Evolutionary conservation across 2,888 invertebrate genomes (phyloP), one percentile per base, ranked within the genome.

Genomic region (Labia minor): DNA sequence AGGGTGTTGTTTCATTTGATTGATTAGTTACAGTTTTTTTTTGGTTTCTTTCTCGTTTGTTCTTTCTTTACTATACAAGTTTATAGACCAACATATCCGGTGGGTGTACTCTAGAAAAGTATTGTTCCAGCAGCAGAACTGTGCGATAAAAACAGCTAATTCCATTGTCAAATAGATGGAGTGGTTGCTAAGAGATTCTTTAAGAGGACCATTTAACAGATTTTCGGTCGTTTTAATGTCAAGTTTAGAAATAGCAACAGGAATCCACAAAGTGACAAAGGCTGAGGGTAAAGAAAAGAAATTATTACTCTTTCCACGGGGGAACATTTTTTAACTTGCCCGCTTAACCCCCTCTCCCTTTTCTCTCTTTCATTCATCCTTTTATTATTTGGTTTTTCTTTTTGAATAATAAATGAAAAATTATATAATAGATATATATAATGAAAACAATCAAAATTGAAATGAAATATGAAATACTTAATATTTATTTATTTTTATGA

Each of bases 71-170:
- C n/a, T n/a, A n/a, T n/a, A 14, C 49, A 49, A 49, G 49, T 49
- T 49, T 49, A 49, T 49, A 49, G 49, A 49, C n/a, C 14, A 49
- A 49, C 49, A 49, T n/a, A n/a, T 49, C 49, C 49, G 49, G 49
- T 49, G n/a, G 49, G 49, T 16, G 49, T 49, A n/a, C n/a, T n/a
- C n/a, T n/a, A 4, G 14, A 49, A 49, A 49, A 49, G 49, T n/a
- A n/a, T 49, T 16, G 49, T 26, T 8, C 16, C 49, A 33, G 6
- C 14, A 49, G 49, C 3, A 49, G 16, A 11, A 49, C 2, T 3
- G 49, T 4, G 33, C 4, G 26, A 26, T 26, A 26, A 26, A 26
- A 26, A 26, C 26, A 26, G 49, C 49, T 49, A 49, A 49, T 49
- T 49, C 49, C 14, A 49, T 49, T 49, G 49, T 49, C 49, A 49